Conservation (phyloP, 1,140 invertebrate genomes). For the Cyphomyrmex costatus region DNA sequence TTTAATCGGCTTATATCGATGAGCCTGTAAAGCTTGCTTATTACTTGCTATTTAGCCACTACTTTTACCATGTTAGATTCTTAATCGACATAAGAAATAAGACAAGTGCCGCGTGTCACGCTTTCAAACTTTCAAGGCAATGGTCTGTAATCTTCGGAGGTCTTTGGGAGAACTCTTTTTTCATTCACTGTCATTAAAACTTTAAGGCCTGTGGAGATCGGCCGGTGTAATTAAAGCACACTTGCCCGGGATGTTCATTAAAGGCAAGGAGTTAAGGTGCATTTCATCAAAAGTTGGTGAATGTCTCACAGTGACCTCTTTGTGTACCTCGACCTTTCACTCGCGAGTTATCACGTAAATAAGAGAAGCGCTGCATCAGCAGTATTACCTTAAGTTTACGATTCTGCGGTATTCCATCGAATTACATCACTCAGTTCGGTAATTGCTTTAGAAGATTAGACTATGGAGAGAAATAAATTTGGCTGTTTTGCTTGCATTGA, state of each 20-base stretch:
- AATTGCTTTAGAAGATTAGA: background rate
- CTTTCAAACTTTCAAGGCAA: constrained; percentile 53
- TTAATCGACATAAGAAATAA: constrained; percentile 57
- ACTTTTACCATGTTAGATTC: constrained; percentile 30
- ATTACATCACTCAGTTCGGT: background rate
- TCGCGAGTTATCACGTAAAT: constrained; percentile 56
- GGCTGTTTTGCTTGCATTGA: no score
- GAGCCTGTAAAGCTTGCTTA: constrained; percentile 44
- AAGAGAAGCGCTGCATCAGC: constrained; percentile 10
- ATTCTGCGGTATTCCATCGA: background rate
- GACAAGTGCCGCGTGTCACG: constrained; percentile 41
- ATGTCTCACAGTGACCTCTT: constrained; percentile 60
- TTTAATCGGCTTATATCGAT: constrained; percentile 60
- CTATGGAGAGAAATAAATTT: background rate
- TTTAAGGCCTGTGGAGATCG: constrained; percentile 59
- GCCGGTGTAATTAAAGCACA: constrained; percentile 68
- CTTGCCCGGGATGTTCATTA: constrained; percentile 69
- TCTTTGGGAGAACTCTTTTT: constrained; percentile 2
- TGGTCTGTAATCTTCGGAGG: constrained; percentile 56
- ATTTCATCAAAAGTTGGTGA: constrained; percentile 70
- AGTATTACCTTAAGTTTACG: background rate
- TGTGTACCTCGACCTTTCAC: constrained; percentile 43
- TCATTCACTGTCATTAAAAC: constrained; percentile 62
- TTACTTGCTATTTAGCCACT: constrained; percentile 27
- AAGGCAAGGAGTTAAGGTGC: constrained; percentile 64